Conservation (phyloP, 2,888 invertebrate species). For the Sarcophaga variegata region DNA sequence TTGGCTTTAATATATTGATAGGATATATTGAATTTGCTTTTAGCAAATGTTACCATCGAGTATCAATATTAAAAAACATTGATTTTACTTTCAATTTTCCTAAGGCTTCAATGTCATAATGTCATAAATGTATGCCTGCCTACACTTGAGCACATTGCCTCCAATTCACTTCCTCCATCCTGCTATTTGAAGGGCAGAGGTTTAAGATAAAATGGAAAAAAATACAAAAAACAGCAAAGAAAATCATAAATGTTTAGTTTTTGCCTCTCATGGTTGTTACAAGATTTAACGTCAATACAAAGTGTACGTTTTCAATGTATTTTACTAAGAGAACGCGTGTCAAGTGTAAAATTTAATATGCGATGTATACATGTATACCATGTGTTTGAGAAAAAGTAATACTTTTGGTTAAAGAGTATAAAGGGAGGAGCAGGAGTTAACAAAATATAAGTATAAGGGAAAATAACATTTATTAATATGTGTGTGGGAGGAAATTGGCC, state of each 20-base stretch:
- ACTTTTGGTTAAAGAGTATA: neutral
- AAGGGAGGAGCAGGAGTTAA: neutral
- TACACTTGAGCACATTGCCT: slow-evolving; percentile 21
- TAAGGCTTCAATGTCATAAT: slow-evolving; percentile 59
- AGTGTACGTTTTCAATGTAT: neutral
- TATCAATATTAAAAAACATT: slow-evolving; percentile 13
- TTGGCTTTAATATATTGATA: neutral
- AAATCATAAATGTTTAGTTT: slow-evolving; percentile 49
- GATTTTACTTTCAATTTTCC: slow-evolving; percentile 53
- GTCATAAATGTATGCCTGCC: slow-evolving; percentile 41
- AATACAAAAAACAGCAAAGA: too few species aligned
- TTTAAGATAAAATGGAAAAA: slow-evolving; percentile 13
- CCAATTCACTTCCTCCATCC: neutral
- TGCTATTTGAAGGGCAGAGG: slow-evolving; percentile 29
- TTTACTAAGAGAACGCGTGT: slow-evolving; percentile 19
- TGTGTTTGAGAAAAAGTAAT: slow-evolving; percentile 11
- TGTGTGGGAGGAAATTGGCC: slow-evolving; percentile 10
- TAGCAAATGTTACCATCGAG: slow-evolving; percentile 26
- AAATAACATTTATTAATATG: slow-evolving; percentile 28
- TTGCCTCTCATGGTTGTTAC: slow-evolving; percentile 3
- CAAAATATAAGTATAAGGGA: neutral
- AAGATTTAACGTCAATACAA: slow-evolving; percentile 45
- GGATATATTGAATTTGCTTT: neutral
- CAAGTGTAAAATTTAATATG: neutral
- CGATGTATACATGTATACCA: slow-evolving; percentile 2